Evolutionary conservation across 2,888 invertebrate genomes (phyloP), one percentile per base, ranked within the genome.

Genomic region (Synergus umbraculus): DNA sequence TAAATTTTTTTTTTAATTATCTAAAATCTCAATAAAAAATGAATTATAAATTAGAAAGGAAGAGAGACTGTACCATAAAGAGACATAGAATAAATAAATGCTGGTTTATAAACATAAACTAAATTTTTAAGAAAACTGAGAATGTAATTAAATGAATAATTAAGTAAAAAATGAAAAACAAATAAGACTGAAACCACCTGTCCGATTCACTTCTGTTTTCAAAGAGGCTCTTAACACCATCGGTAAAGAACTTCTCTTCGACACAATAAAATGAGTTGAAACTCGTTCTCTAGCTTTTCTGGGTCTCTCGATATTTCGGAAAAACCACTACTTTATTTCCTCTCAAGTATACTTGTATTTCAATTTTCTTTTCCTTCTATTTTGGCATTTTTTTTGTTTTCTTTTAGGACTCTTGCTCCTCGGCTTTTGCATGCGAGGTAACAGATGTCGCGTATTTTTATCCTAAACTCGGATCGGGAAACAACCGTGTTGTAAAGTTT

Each of bases 161-260:
- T 44, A 9, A 66, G 12, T 22, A 22, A 13, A 0, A 44, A 15
- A 22, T 46, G 29, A 67, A 7, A 46, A 44, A 8, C 22, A 44
- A 46, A 69, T 69, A 73, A 49, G 10, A n/a, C 49, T 54, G 29
- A 73, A 73, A 73, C 73, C 73, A 73, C 73, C 73, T 73, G 73
- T 73, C 73, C 73, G 54, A 54, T 73, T 73, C 54, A 37, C 37
- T 49, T 73, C 37, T n/a, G 22, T 69, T 15, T 54, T 73, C 12
- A 7, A 46, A 67, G 67, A 46, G 13, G 22, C 12, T 67, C 18
- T 22, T 22, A 12, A 63, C 63, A 63, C 63, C 13, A 63, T 63
- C 22, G 29, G 63, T 63, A 63, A 63, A 58, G 22, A 63, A 63
- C 63, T 29, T 63, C 29, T 63, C 63, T 63, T 63, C 29, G 29